Evolutionary conservation across 1,140 invertebrate species (phyloP).

Genomic region (Eurosta solidaginis): DNA sequence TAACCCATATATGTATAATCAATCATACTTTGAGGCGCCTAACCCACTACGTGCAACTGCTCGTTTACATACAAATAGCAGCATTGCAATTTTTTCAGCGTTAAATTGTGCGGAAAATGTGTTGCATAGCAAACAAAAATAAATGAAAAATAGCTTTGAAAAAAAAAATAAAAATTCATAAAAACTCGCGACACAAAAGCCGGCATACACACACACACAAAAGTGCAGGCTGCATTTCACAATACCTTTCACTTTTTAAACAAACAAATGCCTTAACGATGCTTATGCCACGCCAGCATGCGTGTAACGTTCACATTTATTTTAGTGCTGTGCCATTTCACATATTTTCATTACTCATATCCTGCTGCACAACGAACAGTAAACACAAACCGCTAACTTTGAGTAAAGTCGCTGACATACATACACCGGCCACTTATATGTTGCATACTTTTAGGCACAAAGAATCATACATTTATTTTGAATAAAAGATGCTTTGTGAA

Average conservation of each 20-base stretch:
- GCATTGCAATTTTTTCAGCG: not conserved
- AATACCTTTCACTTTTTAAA: not conserved
- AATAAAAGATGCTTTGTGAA: not conserved
- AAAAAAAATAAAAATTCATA: not conserved
- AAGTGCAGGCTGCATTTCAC: not conserved
- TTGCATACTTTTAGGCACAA: not conserved
- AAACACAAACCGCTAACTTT: not conserved
- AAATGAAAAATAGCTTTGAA: not conserved
- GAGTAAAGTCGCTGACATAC: not conserved
- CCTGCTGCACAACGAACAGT: not conserved
- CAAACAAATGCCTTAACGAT: not conserved
- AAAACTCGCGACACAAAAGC: not conserved
- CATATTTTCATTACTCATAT: conserved; percentile 12
- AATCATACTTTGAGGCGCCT: not conserved
- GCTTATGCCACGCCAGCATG: not conserved
- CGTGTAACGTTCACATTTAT: not conserved
- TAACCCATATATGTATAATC: no score
- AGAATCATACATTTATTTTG: no score
- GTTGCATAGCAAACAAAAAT: not conserved
- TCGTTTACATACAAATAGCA: not conserved
- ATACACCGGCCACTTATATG: not conserved
- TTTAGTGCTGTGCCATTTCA: not conserved
- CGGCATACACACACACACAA: no score
- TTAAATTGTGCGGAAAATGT: conserved; percentile 3
- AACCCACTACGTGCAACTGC: not conserved